phyloP scores from a whole-genome alignment of 2,797 vertebrate genomes.

The Neosilurus mollespiculum region DNA sequence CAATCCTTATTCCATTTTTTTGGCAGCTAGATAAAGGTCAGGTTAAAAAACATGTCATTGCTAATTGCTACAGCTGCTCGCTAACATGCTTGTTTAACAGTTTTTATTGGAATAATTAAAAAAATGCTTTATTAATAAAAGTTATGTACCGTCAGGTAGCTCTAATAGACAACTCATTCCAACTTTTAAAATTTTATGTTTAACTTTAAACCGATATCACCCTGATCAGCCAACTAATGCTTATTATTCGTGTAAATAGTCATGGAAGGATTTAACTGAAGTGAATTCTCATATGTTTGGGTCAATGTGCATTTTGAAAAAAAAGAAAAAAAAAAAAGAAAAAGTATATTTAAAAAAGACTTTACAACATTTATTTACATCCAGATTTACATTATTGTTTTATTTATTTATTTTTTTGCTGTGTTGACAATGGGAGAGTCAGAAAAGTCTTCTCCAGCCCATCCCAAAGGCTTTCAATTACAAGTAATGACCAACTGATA shows the following conservation, averaged over 20 bases:
- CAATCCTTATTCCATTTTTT: not conserved
- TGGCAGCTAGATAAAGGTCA: not conserved
- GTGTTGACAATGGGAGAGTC: too few species aligned
- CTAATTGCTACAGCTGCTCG: not conserved
- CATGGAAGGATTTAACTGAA: not conserved
- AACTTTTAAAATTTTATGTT: not conserved
- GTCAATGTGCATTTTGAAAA: not conserved
- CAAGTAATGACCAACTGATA: too few species aligned
- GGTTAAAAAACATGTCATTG: not conserved
- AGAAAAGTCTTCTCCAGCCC: too few species aligned
- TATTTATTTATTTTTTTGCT: too few species aligned
- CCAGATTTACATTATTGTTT: too few species aligned
- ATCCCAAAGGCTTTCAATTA: too few species aligned
- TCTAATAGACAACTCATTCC: not conserved
- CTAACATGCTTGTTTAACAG: not conserved
- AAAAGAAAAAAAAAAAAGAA: too few species aligned
- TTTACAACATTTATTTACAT: too few species aligned
- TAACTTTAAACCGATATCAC: not conserved
- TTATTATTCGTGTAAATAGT: too few species aligned
- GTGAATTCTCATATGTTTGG: not conserved
- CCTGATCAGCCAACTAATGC: not conserved
- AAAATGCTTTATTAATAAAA: not conserved
- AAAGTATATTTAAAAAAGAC: too few species aligned
- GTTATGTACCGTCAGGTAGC: not conserved
- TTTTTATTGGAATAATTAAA: not conserved